Conservation (phyloP, 2,113 vertebrate species). For the Psophia crepitans region DNA sequence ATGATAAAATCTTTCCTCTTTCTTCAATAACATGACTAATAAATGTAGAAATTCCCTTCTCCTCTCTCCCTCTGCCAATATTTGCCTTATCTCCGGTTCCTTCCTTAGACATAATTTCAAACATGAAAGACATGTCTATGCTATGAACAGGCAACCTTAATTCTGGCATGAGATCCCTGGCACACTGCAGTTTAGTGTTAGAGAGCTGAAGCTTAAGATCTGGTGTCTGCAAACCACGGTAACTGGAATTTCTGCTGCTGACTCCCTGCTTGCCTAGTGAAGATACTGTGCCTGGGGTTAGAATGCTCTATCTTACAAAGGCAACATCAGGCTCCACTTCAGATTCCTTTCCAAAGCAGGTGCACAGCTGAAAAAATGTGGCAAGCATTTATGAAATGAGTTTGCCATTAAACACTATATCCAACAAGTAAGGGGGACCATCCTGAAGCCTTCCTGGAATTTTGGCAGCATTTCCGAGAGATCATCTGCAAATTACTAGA, state of each 20-base stretch:
- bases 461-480: conserved; percentile 15
- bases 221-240: conserved; percentile 19
- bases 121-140: conserved; percentile 42
- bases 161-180: conserved; percentile 27
- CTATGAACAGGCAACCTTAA: conserved; percentile 1
- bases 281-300: neutral
- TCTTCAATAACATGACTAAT: conserved; percentile 57
- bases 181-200: neutral
- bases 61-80: conserved; percentile 20
- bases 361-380: conserved; percentile 48
- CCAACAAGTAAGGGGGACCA: neutral
- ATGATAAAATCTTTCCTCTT: conserved; percentile 52
- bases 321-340: conserved; percentile 30
- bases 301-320: neutral
- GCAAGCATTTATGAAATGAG: conserved; percentile 38
- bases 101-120: conserved; percentile 41
- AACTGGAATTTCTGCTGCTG: conserved; percentile 59
- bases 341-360: conserved; percentile 61
- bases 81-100: neutral
- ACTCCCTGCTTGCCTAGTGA: neutral
- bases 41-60: conserved; percentile 53
- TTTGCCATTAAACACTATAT: neutral
- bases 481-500: neutral
- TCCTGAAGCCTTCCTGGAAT: conserved; percentile 51
- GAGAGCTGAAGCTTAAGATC: neutral